Base-by-base conservation (phyloP, 2,113 vertebrate species). In the Catagonus wagneri region DNA sequence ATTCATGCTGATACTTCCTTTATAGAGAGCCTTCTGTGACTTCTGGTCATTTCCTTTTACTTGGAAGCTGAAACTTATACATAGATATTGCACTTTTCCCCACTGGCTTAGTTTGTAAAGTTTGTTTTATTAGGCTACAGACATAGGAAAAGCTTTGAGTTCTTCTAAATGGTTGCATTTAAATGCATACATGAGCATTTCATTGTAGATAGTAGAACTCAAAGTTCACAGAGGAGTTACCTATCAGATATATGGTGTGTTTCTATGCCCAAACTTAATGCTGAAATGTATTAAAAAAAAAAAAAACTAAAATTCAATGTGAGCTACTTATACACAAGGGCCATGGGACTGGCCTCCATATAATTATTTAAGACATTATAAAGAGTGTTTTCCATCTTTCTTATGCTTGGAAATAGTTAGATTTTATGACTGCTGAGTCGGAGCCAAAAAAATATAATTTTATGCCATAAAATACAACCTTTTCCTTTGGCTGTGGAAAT, bases 401-500 rank as follows among this genome's bases (percentile, higher is more conserved):
- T 97, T 90, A 87, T 93, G 92, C 96, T 97, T 97, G 90, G 71
- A 98, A 98, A 95, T 96, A 93, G 93, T 96, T 95, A 95, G 58
- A 74, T 97, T 97, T 98, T 98, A 98, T 97, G 94, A 94, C 90
- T 88, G 80, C 95, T 96, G 95, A 97, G 95, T 95, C 96, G 97
- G 83, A 97, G 97, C 97, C 96, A 97, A 97, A 95, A 95, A 96
- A 83, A 89, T 97, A 97, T 96, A 97, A 97, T 96, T 97, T 97
- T 97, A 96, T 92, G 81, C 88, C 54, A 96, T 93, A 96, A 97
- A 97, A 96, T 97, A 95, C 84, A 94, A 89, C 91, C 94, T 97
- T 97, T 95, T 96, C 95, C 96, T 98, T 98, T 97, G 95, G 96
- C 96, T 96, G 74, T 96, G 78, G 93, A 93, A 96, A 98, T 98